These are phyloP conservation scores for Dipodomys merriami DNA, from an alignment of 2,113 vertebrate genomes.

Conservation along the genomic window DNA sequence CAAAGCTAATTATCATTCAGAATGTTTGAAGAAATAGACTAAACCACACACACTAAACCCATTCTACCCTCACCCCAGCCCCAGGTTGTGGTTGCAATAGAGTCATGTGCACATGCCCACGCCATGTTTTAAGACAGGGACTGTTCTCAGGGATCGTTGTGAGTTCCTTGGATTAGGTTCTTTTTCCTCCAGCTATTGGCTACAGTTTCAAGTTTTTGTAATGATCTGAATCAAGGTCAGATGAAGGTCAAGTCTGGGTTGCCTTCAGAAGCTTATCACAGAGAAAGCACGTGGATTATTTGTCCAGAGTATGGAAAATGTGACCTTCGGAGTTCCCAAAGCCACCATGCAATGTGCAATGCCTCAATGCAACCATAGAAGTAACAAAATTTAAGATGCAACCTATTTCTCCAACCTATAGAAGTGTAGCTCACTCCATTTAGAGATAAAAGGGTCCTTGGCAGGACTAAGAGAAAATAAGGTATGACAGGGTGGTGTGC, in stretches of 20 bases:
- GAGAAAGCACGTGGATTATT: neutral
- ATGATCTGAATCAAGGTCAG: neutral
- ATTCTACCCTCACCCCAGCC: neutral
- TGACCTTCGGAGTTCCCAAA: neutral
- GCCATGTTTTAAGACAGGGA: too few species aligned
- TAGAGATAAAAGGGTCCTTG: fast-evolving
- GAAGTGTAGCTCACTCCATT: fast-evolving
- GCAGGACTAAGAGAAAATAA: neutral
- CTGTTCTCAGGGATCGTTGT: neutral
- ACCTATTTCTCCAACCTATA: too few species aligned
- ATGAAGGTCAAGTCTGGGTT: neutral
- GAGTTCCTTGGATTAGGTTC: neutral
- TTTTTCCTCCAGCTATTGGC: neutral
- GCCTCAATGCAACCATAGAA: neutral
- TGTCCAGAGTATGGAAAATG: neutral
- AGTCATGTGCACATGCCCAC: neutral
- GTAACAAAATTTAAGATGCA: fast-evolving
- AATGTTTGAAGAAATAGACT: conserved; percentile 83
- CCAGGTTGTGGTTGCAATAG: conserved; percentile 21
- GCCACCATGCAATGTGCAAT: neutral
- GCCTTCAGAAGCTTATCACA: neutral
- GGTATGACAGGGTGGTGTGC: fast-evolving
- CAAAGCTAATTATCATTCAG: conserved; percentile 85
- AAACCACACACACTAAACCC: conserved; percentile 66
- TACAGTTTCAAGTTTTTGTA: too few species aligned